Evolutionary conservation across 2,888 invertebrate species (phyloP).

Genomic region (Esperia sulphurella): DNA sequence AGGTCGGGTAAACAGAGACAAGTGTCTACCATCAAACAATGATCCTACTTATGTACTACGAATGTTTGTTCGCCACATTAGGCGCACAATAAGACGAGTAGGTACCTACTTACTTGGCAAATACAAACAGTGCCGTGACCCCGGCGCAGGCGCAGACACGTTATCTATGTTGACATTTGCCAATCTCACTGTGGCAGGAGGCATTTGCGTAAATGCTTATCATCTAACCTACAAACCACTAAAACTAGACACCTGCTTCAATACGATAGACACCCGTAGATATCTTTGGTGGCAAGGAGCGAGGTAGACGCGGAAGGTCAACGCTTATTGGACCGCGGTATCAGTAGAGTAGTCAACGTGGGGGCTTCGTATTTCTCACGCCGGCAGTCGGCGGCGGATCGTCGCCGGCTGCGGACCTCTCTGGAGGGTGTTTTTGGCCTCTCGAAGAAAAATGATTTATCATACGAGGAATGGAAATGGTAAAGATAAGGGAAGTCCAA

Average conservation of each 20-base stretch:
- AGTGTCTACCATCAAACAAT: too few species aligned
- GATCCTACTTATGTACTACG: too few species aligned
- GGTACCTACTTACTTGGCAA: constrained; percentile 22
- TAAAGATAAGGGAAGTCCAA: not conserved
- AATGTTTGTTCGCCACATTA: constrained; percentile 4
- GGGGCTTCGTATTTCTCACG: constrained; percentile 38
- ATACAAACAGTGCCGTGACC: constrained; percentile 55
- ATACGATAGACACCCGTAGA: not conserved
- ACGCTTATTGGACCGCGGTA: constrained; percentile 36
- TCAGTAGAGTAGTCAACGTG: constrained; percentile 56
- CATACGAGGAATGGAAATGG: not conserved
- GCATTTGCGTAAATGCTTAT: constrained; percentile 71
- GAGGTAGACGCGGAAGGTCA: constrained; percentile 26
- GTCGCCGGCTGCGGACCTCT: constrained; percentile 58
- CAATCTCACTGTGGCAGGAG: constrained; percentile 53
- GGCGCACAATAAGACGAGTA: constrained; percentile 6
- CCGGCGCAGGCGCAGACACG: constrained; percentile 43
- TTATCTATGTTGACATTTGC: constrained; percentile 68
- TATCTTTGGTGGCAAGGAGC: not conserved
- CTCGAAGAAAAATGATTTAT: not conserved
- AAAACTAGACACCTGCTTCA: constrained; percentile 20
- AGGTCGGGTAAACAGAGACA: too few species aligned
- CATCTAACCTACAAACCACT: constrained; percentile 36
- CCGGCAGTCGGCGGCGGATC: constrained; percentile 67
- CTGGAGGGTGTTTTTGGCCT: constrained; percentile 22